Conservation (phyloP, 2,113 vertebrate genomes). For the Tachycineta bicolor region DNA sequence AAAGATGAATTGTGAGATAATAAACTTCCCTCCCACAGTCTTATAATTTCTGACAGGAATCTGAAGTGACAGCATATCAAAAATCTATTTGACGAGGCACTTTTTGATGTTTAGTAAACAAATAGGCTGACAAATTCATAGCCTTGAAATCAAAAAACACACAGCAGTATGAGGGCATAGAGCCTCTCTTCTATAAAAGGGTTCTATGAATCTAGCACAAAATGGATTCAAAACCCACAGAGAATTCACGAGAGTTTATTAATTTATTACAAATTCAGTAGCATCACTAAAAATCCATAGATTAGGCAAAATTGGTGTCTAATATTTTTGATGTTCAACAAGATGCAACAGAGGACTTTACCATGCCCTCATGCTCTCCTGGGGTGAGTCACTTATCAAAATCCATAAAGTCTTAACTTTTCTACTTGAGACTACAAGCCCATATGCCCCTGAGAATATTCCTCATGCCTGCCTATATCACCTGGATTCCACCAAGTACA, state of each 20-base stretch:
- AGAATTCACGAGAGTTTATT: background rate
- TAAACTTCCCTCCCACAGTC: background rate
- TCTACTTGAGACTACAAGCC: background rate
- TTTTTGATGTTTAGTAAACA: background rate
- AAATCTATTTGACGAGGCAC: rapidly evolving
- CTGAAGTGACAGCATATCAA: background rate
- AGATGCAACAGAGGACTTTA: background rate
- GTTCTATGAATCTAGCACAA: background rate
- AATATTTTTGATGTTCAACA: background rate
- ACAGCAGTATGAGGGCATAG: background rate
- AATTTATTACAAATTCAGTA: background rate
- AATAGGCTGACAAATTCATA: background rate
- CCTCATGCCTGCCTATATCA: background rate
- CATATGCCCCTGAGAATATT: background rate
- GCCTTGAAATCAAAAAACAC: background rate
- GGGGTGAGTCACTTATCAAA: background rate
- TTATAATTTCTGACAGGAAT: background rate
- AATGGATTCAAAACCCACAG: background rate
- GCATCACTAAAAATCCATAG: background rate
- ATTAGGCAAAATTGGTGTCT: background rate
- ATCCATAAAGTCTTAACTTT: background rate
- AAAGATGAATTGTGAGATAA: background rate
- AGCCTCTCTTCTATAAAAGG: background rate
- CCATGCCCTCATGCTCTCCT: background rate
- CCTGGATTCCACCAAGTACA: background rate